A percentile compares a stretch with the other conserved stretches of the same genome.
These are phyloP conservation scores for Benitochromis conjunctus DNA, from an alignment of 2,113 vertebrate genomes.

Conservation along the genomic window DNA sequence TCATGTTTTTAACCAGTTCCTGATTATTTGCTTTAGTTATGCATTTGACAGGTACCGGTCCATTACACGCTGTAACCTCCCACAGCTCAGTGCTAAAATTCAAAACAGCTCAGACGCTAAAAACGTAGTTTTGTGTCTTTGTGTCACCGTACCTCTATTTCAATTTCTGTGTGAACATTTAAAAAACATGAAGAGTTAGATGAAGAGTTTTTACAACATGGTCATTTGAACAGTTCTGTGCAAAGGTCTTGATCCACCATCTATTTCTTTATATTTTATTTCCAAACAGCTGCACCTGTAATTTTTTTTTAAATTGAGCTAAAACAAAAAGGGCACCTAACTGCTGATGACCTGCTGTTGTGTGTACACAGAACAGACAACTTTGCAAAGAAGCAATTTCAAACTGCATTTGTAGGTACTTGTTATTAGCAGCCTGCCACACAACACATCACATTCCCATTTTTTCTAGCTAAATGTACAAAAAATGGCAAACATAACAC, in stretches of 20 bases:
- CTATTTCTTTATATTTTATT: neutral
- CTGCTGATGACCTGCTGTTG: neutral
- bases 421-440: accelerated
- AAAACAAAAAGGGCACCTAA: neutral
- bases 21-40: neutral
- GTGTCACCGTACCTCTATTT: neutral
- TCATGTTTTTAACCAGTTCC: neutral
- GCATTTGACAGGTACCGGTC: neutral
- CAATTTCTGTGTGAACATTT: accelerated
- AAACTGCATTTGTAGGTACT: neutral
- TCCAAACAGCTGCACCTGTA: neutral
- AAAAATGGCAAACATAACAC: neutral
- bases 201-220: neutral
- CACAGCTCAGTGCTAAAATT: neutral
- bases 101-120: neutral
- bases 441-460: neutral
- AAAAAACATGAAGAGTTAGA: neutral
- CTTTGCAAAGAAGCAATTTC: neutral
- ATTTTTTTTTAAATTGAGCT: neutral
- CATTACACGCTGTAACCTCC: neutral
- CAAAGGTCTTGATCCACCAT: neutral
- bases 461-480: neutral
- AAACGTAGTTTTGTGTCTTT: neutral
- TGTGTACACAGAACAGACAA: neutral
- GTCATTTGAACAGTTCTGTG: neutral